Evolutionary conservation across 1,140 invertebrate species (phyloP).

Genomic region (Megalopta genalis): DNA sequence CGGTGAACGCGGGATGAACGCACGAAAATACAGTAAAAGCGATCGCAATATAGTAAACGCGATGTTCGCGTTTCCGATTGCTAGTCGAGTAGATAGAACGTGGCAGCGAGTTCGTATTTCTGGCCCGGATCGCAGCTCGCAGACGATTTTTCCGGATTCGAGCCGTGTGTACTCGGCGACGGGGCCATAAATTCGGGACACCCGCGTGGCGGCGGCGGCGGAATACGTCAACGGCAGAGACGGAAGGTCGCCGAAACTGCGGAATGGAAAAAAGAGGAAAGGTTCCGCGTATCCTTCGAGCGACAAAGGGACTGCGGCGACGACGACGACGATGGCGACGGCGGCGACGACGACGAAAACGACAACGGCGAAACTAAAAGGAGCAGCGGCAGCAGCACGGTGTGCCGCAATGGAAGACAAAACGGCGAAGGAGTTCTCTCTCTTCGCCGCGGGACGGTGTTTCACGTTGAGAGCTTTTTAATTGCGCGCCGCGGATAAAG

Average conservation of each 20-base stretch:
- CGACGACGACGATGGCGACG: background rate
- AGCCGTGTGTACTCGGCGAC: background rate
- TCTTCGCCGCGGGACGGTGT: background rate
- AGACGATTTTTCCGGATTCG: background rate
- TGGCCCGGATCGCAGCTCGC: background rate
- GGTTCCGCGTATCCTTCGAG: conserved; percentile 30
- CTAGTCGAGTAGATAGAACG: no score
- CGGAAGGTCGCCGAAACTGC: background rate
- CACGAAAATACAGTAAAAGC: no score
- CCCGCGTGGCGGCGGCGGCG: conserved; percentile 24
- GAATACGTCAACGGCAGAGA: conserved; percentile 31
- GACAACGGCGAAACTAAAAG: conserved; percentile 21
- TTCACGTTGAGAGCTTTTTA: conserved; percentile 30
- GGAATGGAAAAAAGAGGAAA: conserved; percentile 1
- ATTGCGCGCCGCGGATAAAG: background rate
- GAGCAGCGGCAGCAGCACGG: no score
- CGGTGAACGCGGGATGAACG: no score
- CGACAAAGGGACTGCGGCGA: conserved; percentile 37
- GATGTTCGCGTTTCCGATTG: no score
- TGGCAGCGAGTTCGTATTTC: no score
- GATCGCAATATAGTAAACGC: no score
- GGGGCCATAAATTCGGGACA: conserved; percentile 36
- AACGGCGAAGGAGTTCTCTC: conserved; percentile 9
- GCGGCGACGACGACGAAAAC: background rate
- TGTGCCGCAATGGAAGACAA: conserved; percentile 32